Evolutionary conservation across 1,140 invertebrate genomes (phyloP).

Genomic region (Laodelphax striatellus): DNA sequence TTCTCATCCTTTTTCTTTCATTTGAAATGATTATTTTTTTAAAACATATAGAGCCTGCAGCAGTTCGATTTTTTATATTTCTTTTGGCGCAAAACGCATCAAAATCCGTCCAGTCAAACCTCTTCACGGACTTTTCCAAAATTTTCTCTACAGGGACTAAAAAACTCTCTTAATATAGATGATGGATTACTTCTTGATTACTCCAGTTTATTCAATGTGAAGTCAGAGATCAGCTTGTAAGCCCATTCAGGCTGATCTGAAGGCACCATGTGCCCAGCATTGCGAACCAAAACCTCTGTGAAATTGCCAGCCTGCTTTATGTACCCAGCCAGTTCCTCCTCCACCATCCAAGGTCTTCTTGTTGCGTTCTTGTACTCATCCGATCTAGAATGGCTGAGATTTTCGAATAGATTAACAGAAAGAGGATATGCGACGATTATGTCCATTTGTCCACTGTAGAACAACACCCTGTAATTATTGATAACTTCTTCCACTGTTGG

Average conservation of each 20-base stretch:
- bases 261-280: constrained; percentile 78
- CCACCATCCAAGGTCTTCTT: constrained; percentile 28
- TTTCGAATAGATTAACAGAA: not conserved
- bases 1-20: no score
- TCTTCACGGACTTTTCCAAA: no score
- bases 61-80: no score
- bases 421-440: constrained; percentile 67
- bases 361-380: constrained; percentile 44
- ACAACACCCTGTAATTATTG: constrained; percentile 51
- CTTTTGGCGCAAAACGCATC: no score
- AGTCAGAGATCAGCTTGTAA: constrained; percentile 61
- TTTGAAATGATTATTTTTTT: no score
- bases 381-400: not conserved
- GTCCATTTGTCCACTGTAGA: constrained; percentile 68
- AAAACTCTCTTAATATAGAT: no score
- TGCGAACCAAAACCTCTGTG: constrained; percentile 64
- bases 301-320: constrained; percentile 37
- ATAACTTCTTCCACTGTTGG: constrained; percentile 57
- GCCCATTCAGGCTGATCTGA: constrained; percentile 68
- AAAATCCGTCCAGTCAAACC: no score
- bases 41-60: no score
- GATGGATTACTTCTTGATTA: no score
- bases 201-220: constrained; percentile 35
- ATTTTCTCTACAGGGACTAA: no score
- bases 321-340: constrained; percentile 20